phyloP scores from a whole-genome alignment of 2,797 vertebrate species.

The Gobionotothen gibberifrons region DNA sequence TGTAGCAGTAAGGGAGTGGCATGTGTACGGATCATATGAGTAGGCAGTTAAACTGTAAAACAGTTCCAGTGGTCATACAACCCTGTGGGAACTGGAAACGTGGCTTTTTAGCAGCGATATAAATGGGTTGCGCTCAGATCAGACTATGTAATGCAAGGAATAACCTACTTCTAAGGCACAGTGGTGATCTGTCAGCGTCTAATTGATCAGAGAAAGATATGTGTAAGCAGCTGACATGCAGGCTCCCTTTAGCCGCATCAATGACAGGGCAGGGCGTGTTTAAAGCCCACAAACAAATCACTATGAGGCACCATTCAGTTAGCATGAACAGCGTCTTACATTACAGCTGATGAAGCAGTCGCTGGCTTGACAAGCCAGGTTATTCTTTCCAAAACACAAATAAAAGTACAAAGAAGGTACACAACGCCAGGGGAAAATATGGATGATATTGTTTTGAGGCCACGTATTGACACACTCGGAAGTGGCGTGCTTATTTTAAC shows the following conservation, averaged over 20 bases:
- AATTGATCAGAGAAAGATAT: neutral
- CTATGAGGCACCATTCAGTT: conserved; percentile 2
- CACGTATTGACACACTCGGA: neutral
- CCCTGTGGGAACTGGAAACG: neutral
- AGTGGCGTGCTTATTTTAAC: neutral
- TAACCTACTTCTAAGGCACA: neutral
- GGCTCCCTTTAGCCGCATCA: neutral
- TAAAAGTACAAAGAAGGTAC: neutral
- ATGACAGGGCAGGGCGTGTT: conserved; percentile 44
- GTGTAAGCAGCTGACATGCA: neutral
- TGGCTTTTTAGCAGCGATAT: neutral
- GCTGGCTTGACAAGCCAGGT: conserved; percentile 16
- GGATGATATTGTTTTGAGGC: neutral
- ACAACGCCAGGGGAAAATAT: neutral
- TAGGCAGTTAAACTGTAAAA: conserved; percentile 9
- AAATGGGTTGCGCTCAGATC: neutral
- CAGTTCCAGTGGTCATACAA: neutral
- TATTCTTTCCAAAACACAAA: neutral
- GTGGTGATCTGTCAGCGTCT: neutral
- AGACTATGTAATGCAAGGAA: neutral
- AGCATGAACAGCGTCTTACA: neutral
- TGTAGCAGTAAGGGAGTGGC: conserved; percentile 23
- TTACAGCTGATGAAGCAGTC: neutral
- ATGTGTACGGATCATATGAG: neutral
- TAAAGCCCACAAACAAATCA: conserved; percentile 32